phyloP scores from a whole-genome alignment of 2,113 vertebrate species.

The Morone saxatilis region DNA sequence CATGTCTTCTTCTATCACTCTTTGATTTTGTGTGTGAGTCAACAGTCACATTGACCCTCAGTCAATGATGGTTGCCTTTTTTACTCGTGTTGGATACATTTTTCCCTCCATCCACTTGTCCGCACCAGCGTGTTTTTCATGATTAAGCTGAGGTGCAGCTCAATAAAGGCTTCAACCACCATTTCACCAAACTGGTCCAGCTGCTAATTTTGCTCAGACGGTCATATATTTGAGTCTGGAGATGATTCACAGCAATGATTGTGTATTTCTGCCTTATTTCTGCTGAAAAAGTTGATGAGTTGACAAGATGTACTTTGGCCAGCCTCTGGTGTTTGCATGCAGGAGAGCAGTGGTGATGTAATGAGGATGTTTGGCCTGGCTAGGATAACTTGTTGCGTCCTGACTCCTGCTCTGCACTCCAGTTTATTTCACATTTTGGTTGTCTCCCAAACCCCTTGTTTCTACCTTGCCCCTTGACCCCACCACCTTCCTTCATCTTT shows the following conservation, averaged over 20 bases:
- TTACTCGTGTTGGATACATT: background rate
- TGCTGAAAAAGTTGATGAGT: slow-evolving; percentile 45
- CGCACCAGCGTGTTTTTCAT: too few relatives aligned
- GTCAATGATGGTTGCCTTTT: background rate
- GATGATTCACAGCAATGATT: background rate
- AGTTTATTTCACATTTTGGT: slow-evolving; percentile 2
- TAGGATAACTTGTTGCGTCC: slow-evolving; percentile 9
- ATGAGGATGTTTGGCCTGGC: slow-evolving; percentile 50
- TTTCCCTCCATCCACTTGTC: background rate
- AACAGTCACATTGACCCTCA: background rate
- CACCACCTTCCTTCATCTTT: background rate
- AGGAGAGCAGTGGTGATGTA: slow-evolving; percentile 43
- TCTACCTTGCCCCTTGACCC: slow-evolving; percentile 8
- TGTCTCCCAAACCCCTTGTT: slow-evolving; percentile 1
- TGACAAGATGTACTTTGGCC: slow-evolving; percentile 49
- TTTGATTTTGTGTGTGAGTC: slow-evolving; percentile 1
- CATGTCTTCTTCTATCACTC: slow-evolving; percentile 2
- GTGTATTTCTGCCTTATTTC: background rate
- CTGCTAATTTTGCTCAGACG: background rate
- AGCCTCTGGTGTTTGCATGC: slow-evolving; percentile 36
- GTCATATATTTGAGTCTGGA: background rate
- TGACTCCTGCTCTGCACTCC: background rate
- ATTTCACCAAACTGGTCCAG: background rate
- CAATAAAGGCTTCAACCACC: too few relatives aligned
- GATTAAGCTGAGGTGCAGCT: too few relatives aligned